Evolutionary conservation across 2,113 vertebrate species (phyloP), one percentile per base, ranked within the genome.

Genomic region (Barbus barbus): DNA sequence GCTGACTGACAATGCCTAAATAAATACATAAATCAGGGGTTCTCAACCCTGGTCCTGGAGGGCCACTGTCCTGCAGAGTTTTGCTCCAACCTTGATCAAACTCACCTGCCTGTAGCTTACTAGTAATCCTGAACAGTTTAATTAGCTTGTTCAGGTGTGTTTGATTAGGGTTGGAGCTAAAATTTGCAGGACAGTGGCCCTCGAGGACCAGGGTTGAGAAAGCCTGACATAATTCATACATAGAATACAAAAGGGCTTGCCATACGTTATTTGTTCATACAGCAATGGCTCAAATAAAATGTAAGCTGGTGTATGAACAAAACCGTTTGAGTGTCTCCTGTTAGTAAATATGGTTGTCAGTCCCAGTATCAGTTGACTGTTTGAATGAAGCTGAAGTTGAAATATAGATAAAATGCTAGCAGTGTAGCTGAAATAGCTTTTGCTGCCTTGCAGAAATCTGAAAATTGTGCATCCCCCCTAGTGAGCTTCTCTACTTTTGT

Each of bases 331-430:
- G 12, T 24, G 41, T 72, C 1, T 69, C 16, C 33, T 69, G 31
- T 69, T 36, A 36, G 20, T 69, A 13, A 72, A 44, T 72, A 72
- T 44, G 22, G 5, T 36, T 69, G 9, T 36, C 18, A 69, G 65
- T 38, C 18, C 36, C 65, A 38, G n/a, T n/a, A 69, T n/a, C 18
- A 38, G n/a, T 12, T 73, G 69, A 24, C 22, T 38, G 20, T 38
- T 22, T 41, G 20, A 71, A 69, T 36, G 31, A 18, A 65, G 26
- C 26, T 16, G 1, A 36, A 67, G 18, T 67, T 22, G 9, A 22
- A 33, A 31, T 90, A 89, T 84, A 91, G 91, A 58, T 86, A 84
- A 18, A 73, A 88, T 89, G 92, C 92, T 91, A 90, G 76, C 61
- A 76, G 86, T 58, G 84, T 82, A 84, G 85, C 84, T 81, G 84